These are phyloP conservation scores for Pecten maximus DNA, from an alignment of 2,888 invertebrate genomes.

Conservation along the genomic window DNA sequence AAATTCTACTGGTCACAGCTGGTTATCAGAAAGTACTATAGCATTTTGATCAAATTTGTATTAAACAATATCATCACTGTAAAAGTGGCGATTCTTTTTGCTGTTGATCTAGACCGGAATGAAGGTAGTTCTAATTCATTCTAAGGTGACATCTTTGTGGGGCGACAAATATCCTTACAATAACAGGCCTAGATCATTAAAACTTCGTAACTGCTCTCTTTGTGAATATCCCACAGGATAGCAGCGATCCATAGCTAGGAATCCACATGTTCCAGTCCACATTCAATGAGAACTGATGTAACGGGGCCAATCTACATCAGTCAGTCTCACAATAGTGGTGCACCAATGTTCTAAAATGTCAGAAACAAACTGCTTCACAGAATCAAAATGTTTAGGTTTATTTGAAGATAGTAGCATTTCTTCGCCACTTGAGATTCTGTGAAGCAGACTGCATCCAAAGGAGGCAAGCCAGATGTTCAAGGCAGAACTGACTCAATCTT, in stretches of 20 bases:
- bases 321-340: not conserved
- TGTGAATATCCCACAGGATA: not conserved
- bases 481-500: slow-evolving; percentile 87
- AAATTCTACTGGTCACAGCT: too few species aligned
- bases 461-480: not conserved
- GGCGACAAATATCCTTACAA: not conserved
- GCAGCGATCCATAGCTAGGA: not conserved
- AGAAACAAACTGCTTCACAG: slow-evolving; percentile 16
- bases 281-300: not conserved
- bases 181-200: not conserved
- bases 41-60: not conserved
- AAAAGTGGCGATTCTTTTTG: not conserved
- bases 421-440: not conserved
- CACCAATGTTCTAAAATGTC: not conserved
- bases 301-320: not conserved
- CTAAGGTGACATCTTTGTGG: not conserved
- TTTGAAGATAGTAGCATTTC: not conserved
- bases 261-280: not conserved
- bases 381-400: not conserved
- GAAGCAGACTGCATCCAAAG: not conserved
- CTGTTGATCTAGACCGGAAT: not conserved
- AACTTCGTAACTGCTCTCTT: not conserved
- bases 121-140: not conserved
- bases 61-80: too few species aligned
- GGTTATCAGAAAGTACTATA: not conserved